A percentile compares a stretch with the other conserved stretches of the same genome.
These are phyloP conservation scores for Nephrotoma flavescens DNA, from an alignment of 2,888 invertebrate genomes.

Conservation along the genomic window DNA sequence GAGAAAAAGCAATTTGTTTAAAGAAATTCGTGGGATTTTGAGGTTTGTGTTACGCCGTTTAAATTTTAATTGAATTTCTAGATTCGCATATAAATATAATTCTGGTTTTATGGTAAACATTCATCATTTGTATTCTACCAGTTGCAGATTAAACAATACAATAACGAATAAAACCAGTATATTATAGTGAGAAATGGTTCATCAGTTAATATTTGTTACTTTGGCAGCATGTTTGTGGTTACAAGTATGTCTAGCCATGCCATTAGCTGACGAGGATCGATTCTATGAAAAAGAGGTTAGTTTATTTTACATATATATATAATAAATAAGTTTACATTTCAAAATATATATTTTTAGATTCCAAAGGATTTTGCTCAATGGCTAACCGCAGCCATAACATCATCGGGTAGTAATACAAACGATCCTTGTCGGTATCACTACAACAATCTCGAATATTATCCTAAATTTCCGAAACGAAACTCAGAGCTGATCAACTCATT, in stretches of 20 bases:
- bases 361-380: constrained; percentile 25
- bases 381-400: constrained; percentile 20
- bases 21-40: not conserved
- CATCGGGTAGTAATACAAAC: constrained; percentile 16
- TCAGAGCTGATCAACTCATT: constrained; percentile 60
- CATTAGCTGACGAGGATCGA: constrained; percentile 26
- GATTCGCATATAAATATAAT: not conserved
- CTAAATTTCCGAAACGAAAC: constrained; percentile 41
- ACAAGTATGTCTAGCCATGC: constrained; percentile 7
- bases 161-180: not conserved
- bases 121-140: not conserved
- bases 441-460: constrained; percentile 15
- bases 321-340: not conserved
- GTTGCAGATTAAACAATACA: not conserved
- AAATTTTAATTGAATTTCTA: not conserved
- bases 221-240: not conserved
- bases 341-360: constrained; percentile 14
- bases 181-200: not conserved
- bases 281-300: constrained; percentile 27
- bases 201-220: not conserved
- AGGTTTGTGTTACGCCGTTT: not conserved
- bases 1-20: not conserved
- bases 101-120: not conserved
- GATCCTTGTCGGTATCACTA: constrained; percentile 17
- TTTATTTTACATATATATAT: not conserved